These are phyloP conservation scores for Napeogenes inachia DNA, from an alignment of 2,888 invertebrate species.

Conservation along the genomic window DNA sequence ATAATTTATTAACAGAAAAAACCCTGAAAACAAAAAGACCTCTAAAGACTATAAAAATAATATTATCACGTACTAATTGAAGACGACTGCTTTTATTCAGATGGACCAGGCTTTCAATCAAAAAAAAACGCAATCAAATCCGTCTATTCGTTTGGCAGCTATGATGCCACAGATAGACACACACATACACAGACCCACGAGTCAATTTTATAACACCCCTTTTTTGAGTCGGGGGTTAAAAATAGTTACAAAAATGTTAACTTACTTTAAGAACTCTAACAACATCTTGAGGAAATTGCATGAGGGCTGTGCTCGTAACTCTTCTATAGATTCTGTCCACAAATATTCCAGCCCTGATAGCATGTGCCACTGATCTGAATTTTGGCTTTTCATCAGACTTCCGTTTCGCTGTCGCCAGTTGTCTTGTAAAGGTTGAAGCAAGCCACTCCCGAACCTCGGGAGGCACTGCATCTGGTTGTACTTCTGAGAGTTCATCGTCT, in stretches of 20 bases:
- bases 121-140: too few species aligned
- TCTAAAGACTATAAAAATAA: too few species aligned
- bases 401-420: constrained; percentile 86
- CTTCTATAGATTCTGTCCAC: constrained; percentile 95
- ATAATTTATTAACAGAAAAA: neutral
- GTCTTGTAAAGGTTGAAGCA: constrained; percentile 96
- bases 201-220: too few species aligned
- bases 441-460: constrained; percentile 98
- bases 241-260: neutral
- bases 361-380: constrained; percentile 96
- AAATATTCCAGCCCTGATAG: constrained; percentile 96
- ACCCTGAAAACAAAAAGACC: neutral
- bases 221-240: neutral
- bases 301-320: constrained; percentile 85
- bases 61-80: too few species aligned
- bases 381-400: constrained; percentile 89
- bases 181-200: too few species aligned
- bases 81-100: too few species aligned
- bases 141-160: too few species aligned
- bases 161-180: too few species aligned
- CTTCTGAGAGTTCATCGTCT: constrained; percentile 96
- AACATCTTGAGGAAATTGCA: constrained; percentile 93
- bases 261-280: constrained; percentile 90
- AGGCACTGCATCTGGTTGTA: constrained; percentile 97
- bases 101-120: too few species aligned